phyloP scores from a whole-genome alignment of 2,888 invertebrate species.

The Gortyna flavago region DNA sequence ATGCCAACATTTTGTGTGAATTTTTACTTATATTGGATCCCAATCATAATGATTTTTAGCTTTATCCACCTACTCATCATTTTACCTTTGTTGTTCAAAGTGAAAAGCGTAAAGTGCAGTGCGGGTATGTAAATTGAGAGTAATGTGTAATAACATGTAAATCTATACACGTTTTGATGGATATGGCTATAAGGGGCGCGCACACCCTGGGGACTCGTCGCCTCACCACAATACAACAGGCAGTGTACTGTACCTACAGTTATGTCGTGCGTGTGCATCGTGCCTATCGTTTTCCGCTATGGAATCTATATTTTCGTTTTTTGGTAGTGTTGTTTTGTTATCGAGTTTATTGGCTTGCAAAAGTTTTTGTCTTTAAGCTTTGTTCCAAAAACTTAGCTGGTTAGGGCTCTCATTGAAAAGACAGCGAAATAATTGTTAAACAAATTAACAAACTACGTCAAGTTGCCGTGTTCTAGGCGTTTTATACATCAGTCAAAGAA shows the following conservation, averaged over 20 bases:
- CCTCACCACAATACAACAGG: constrained; percentile 53
- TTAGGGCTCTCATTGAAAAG: neutral
- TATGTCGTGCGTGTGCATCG: constrained; percentile 29
- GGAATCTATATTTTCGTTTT: constrained; percentile 37
- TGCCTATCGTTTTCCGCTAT: constrained; percentile 42
- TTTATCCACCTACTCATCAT: constrained; percentile 20
- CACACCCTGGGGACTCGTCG: constrained; percentile 61
- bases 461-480: neutral
- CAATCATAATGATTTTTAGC: constrained; percentile 43
- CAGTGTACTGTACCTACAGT: constrained; percentile 42
- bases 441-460: too few species aligned
- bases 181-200: constrained; percentile 64
- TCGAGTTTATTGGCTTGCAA: neutral
- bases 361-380: neutral
- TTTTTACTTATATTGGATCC: neutral
- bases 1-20: neutral
- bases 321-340: constrained; percentile 7
- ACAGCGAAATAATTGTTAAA: too few species aligned
- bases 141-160: constrained; percentile 68
- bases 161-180: constrained; percentile 67
- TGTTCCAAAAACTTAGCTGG: neutral
- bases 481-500: neutral
- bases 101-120: constrained; percentile 59
- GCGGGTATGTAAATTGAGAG: constrained; percentile 61
- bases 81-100: constrained; percentile 50